These are phyloP conservation scores for Rhombomys opimus DNA, from an alignment of 2,113 vertebrate species.

Conservation along the genomic window DNA sequence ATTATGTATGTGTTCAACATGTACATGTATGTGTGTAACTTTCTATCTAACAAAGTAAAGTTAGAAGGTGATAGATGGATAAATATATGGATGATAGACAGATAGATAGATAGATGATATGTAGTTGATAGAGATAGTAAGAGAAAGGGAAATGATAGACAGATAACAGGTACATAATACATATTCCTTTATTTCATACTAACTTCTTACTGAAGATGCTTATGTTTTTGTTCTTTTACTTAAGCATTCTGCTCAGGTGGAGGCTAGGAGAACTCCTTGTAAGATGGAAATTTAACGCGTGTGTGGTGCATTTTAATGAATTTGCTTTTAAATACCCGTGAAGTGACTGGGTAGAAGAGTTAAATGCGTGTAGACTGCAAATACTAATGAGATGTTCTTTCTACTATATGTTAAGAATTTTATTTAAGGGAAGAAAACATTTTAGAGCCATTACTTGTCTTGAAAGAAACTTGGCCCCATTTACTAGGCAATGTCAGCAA, in stretches of 20 bases:
- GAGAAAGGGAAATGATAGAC: not conserved
- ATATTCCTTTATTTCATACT: not conserved
- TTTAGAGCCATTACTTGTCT: slow-evolving; percentile 28
- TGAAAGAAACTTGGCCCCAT: not conserved
- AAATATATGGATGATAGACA: not conserved
- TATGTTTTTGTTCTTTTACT: slow-evolving; percentile 70
- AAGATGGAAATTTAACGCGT: slow-evolving; percentile 69
- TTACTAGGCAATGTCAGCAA: not conserved
- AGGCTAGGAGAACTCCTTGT: slow-evolving; percentile 59
- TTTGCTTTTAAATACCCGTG: slow-evolving; percentile 72
- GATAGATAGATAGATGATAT: not conserved
- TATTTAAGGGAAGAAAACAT: slow-evolving; percentile 29
- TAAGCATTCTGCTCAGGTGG: slow-evolving; percentile 73
- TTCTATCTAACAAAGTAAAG: not conserved
- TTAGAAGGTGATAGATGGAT: not conserved
- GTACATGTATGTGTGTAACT: not conserved
- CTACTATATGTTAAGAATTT: slow-evolving; percentile 50
- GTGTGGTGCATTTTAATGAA: slow-evolving; percentile 77
- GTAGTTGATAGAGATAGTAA: not conserved
- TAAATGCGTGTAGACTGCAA: slow-evolving; percentile 58
- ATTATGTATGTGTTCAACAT: no score
- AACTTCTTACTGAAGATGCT: slow-evolving; percentile 47
- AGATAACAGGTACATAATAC: not conserved
- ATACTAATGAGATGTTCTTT: slow-evolving; percentile 60
- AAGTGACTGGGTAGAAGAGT: slow-evolving; percentile 62